Base-by-base conservation (phyloP, 2,888 invertebrate genomes). In the Liodrosophila aerea region DNA sequence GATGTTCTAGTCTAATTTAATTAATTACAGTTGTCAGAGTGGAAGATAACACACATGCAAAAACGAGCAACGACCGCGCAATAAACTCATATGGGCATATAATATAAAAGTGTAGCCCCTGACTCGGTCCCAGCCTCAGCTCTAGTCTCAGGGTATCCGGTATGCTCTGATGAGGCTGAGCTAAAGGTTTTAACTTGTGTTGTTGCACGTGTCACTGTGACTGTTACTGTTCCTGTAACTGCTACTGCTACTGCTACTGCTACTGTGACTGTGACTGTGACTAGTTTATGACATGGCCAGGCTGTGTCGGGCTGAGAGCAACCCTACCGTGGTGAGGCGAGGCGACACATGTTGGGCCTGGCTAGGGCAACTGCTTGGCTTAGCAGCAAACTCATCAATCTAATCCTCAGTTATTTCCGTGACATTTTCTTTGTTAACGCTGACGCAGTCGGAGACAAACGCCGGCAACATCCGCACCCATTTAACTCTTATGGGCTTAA, bases 361-460 rank as follows among this genome's bases (percentile, higher is more conserved):
- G 40, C n/a, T 27, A 33, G 57, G 52, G 15, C 30, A 54, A 40
- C 34, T 49, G 67, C 64, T 59, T 74, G 73, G 75, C 75, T 75
- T 81, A 64, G 69, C 75, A 64, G 64, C 60, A 81, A 81, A 77
- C 77, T 78, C 77, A 78, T 78, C 82, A 78, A 78, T 78, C 77
- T 78, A 81, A 78, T 78, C 77, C 82, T 70, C 73, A 75, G 82
- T 67, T 81, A 81, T 81, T 78, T 78, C 77, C 75, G 82, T 78
- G 82, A 77, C 82, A 75, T 77, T 75, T 78, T 81, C 82, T 73
- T 77, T 81, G 77, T 73, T 77, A 66, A 63, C 73, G 59, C 56
- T 67, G 57, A 58, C 47, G 53, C 57, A 51, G 67, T 62, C 54
- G 58, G 58, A 45, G 54, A 53, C 71, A 61, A 44, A 50, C 46